Evolutionary conservation across 2,113 vertebrate species (phyloP).

Genomic region (Clarias macrocephalus): DNA sequence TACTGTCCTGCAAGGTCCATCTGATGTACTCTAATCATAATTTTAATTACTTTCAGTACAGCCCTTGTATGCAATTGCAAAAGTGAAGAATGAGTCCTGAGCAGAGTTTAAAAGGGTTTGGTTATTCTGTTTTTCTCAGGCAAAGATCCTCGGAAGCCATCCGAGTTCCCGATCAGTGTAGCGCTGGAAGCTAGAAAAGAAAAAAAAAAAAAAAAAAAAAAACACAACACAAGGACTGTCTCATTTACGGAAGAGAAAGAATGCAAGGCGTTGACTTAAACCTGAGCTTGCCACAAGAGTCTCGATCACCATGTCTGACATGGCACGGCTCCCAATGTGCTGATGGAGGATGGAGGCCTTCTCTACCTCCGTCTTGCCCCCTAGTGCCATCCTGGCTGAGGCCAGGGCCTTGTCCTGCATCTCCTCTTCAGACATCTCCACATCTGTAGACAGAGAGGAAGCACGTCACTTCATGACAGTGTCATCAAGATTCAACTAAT

Average conservation of each 20-base stretch:
- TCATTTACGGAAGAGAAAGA: neutral
- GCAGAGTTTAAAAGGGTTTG: neutral
- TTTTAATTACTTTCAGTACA: too few relatives aligned
- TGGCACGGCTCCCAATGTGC: conserved; percentile 91
- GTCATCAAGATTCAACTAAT: neutral
- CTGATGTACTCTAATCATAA: too few relatives aligned
- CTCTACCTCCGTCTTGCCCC: conserved; percentile 85
- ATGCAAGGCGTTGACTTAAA: conserved; percentile 33
- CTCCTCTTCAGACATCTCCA: conserved; percentile 84
- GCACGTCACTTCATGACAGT: neutral
- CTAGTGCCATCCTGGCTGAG: conserved; percentile 74
- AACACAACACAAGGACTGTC: neutral
- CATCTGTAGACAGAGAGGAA: conserved; percentile 61
- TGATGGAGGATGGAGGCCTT: conserved; percentile 86
- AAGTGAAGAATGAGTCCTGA: neutral
- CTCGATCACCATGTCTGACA: conserved; percentile 97
- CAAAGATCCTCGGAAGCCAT: neutral
- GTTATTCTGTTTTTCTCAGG: neutral
- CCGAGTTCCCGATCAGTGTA: neutral
- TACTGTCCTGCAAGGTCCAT: too few relatives aligned
- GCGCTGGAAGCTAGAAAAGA: neutral
- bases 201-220: too few relatives aligned
- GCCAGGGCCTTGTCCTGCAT: conserved; percentile 78
- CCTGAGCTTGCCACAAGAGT: conserved; percentile 83
- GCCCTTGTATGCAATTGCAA: neutral